Evolutionary conservation across 2,888 invertebrate species (phyloP).

Genomic region (Aethes cnicana): DNA sequence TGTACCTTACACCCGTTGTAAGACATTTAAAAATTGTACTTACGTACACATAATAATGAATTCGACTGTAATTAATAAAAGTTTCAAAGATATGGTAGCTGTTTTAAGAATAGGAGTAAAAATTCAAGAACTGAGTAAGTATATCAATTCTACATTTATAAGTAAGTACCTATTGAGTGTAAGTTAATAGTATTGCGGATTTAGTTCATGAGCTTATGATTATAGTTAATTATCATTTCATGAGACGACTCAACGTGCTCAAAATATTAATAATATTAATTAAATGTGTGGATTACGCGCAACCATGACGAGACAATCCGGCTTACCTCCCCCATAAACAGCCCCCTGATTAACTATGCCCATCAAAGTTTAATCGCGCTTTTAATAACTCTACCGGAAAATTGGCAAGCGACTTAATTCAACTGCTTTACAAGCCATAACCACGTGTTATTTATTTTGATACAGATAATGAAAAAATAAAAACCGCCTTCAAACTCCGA

Average conservation of each 20-base stretch:
- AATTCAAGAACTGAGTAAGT: neutral
- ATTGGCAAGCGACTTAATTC: conserved; percentile 10
- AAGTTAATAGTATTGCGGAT: neutral
- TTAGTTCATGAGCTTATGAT: conserved; percentile 5
- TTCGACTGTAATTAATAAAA: too few relatives aligned
- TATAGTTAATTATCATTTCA: conserved; percentile 1
- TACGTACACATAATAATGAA: too few relatives aligned
- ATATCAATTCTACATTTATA: neutral
- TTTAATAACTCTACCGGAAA: conserved; percentile 6
- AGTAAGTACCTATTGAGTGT: neutral
- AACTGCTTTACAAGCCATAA: too few relatives aligned
- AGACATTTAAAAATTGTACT: too few relatives aligned
- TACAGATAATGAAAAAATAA: too few relatives aligned
- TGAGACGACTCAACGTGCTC: conserved; percentile 10
- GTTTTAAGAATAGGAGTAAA: too few relatives aligned
- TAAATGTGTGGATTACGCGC: conserved; percentile 17
- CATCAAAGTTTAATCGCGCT: conserved; percentile 25
- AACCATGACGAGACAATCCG: conserved; percentile 24
- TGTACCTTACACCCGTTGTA: too few relatives aligned
- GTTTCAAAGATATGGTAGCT: too few relatives aligned
- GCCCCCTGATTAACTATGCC: conserved; percentile 18
- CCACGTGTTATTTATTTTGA: too few relatives aligned
- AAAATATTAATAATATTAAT: conserved; percentile 24
- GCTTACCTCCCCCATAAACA: conserved; percentile 22
- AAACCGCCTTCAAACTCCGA: too few relatives aligned